phyloP scores from a whole-genome alignment of 2,113 vertebrate genomes.

The Aegotheles bennettii region DNA sequence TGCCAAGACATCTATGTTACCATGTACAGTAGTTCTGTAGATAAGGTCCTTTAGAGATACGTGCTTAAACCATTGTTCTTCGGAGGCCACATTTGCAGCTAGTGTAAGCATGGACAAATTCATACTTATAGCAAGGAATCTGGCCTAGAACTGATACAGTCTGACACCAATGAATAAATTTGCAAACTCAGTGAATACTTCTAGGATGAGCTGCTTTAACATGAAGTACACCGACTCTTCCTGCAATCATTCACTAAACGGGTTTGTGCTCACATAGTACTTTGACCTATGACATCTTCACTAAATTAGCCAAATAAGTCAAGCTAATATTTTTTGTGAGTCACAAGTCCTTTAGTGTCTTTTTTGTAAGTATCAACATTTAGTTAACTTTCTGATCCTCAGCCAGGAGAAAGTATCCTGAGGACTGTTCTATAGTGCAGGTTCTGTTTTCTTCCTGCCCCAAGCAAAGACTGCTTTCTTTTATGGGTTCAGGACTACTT shows the following conservation, averaged over 20 bases:
- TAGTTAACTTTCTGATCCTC: neutral
- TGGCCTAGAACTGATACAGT: neutral
- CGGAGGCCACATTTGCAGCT: neutral
- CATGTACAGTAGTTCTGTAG: neutral
- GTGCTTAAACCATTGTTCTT: neutral
- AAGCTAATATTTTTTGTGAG: neutral
- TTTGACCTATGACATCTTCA: constrained; percentile 49
- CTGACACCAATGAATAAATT: neutral
- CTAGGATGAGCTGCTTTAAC: neutral
- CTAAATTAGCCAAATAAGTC: constrained; percentile 36
- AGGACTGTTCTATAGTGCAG: neutral
- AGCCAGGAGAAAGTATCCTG: neutral
- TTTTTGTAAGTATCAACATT: neutral
- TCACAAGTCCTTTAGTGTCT: neutral
- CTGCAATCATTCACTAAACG: constrained; percentile 47
- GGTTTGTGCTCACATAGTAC: constrained; percentile 24
- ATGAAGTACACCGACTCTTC: neutral
- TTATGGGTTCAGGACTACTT: neutral
- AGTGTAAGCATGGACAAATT: neutral
- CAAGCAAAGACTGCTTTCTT: neutral
- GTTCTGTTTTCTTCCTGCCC: neutral
- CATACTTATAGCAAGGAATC: neutral
- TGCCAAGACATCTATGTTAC: neutral
- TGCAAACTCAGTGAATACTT: neutral
- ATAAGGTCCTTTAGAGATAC: neutral